phyloP scores from a whole-genome alignment of 2,888 invertebrate species.

The Bombyx huttoni region DNA sequence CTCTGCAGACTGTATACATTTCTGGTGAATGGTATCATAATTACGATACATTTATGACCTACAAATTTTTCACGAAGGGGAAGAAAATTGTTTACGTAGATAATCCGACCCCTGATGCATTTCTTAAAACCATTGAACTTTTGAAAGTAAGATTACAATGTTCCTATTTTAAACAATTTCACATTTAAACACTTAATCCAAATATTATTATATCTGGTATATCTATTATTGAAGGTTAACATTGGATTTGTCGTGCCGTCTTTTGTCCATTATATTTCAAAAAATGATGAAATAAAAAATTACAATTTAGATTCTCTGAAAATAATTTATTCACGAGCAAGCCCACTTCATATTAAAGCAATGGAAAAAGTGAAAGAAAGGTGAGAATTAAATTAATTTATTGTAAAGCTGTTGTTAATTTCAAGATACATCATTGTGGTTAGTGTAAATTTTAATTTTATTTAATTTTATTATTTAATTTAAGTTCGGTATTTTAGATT shows the following conservation, averaged over 20 bases:
- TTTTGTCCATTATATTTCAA: slow-evolving; percentile 27
- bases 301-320: slow-evolving; percentile 36
- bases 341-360: slow-evolving; percentile 40
- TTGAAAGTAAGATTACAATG: slow-evolving; percentile 20
- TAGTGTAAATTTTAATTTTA: too few species aligned
- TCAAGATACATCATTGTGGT: too few species aligned
- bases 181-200: neutral
- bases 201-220: neutral
- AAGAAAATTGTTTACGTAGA: slow-evolving; percentile 34
- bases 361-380: slow-evolving; percentile 37
- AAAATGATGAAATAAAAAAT: slow-evolving; percentile 22
- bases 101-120: slow-evolving; percentile 12
- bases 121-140: slow-evolving; percentile 27
- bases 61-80: slow-evolving; percentile 37
- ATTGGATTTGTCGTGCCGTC: slow-evolving; percentile 38
- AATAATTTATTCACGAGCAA: slow-evolving; percentile 41
- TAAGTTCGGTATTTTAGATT: slow-evolving; percentile 19
- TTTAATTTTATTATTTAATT: too few species aligned
- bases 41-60: slow-evolving; percentile 45
- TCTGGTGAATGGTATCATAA: slow-evolving; percentile 49
- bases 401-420: neutral
- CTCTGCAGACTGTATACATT: slow-evolving; percentile 30
- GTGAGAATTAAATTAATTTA: slow-evolving; percentile 13
- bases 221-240: slow-evolving; percentile 28
- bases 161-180: neutral